Evolutionary conservation across 2,888 invertebrate genomes (phyloP), one percentile per base, ranked within the genome.

Genomic region (Leptinotarsa tumamoca): DNA sequence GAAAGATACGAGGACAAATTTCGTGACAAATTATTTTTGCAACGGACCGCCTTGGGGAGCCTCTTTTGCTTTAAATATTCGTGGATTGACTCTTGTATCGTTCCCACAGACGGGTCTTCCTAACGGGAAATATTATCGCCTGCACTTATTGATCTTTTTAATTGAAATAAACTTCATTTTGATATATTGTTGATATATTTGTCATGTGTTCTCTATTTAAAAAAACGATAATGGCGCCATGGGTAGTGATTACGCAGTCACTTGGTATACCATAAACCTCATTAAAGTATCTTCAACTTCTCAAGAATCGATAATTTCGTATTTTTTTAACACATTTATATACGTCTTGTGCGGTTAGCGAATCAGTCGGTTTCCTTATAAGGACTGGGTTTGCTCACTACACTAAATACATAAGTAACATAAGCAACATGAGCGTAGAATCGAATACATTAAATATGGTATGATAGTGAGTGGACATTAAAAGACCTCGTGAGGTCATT

Each of bases 361-460:
- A 63, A 17, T 63, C 63, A n/a, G 63, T 63, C n/a, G n/a, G 33
- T 63, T 63, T 63, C 63, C 63, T 63, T 63, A 63, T 63, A 63
- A 13, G 43, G 63, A 63, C 7, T 33, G 5, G 17, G 63, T n/a
- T 63, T 63, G 63, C 43, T 63, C 63, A 43, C 27, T 43, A 63
- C 63, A 63, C 63, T 63, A 63, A 63, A 63, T 63, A 63, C 63
- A 63, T 63, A 63, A 63, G 63, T 33, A 63, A 63, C 63, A 63
- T 63, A 33, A 33, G 33, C 33, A 33, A 33, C 33, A 33, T 7
- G 10, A n/a, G 63, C 63, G 27, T 33, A 63, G 17, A 63, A 63
- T 15, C 63, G 33, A 63, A 63, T 63, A 63, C n/a, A 43, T 63
- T 33, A 27, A 61, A 23, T 61, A 21, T 27, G 43, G 63, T 63